phyloP scores from a whole-genome alignment of 23 tunicate genomes.

The Ciona savignyi region DNA sequence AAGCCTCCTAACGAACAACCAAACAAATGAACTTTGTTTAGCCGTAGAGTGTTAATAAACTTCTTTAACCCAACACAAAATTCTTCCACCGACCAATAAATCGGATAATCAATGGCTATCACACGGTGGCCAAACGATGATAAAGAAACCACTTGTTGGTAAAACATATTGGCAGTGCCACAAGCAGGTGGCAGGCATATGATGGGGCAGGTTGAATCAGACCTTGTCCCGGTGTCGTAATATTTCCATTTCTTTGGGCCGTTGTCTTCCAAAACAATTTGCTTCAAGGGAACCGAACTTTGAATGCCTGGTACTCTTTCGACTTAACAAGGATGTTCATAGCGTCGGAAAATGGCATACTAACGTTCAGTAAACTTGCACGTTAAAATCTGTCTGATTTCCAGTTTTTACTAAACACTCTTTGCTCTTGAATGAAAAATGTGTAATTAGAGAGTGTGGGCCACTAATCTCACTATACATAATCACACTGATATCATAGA shows the following conservation, averaged over 20 bases:
- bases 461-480: no score
- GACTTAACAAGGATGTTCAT: constrained; percentile 4
- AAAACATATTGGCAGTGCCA: constrained; percentile 64
- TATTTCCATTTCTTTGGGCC: constrained; percentile 38
- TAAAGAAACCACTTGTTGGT: constrained; percentile 33
- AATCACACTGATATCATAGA: not conserved
- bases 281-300: constrained; percentile 59
- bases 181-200: constrained; percentile 68
- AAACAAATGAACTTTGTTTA: constrained; percentile 61
- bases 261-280: constrained; percentile 45
- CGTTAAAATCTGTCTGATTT: no score
- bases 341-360: not conserved
- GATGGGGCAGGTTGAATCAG: constrained; percentile 21
- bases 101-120: constrained; percentile 73
- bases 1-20: constrained; percentile 74
- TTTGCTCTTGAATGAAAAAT: no score
- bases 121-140: constrained; percentile 54
- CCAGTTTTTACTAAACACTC: no score
- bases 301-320: constrained; percentile 55
- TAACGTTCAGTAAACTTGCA: no score
- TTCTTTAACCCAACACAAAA: constrained; percentile 71
- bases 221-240: constrained; percentile 65
- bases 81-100: constrained; percentile 63
- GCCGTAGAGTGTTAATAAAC: constrained; percentile 34
- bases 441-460: no score